Evolutionary conservation across 2,113 vertebrate genomes (phyloP).

Genomic region (Hepsetus odoe): DNA sequence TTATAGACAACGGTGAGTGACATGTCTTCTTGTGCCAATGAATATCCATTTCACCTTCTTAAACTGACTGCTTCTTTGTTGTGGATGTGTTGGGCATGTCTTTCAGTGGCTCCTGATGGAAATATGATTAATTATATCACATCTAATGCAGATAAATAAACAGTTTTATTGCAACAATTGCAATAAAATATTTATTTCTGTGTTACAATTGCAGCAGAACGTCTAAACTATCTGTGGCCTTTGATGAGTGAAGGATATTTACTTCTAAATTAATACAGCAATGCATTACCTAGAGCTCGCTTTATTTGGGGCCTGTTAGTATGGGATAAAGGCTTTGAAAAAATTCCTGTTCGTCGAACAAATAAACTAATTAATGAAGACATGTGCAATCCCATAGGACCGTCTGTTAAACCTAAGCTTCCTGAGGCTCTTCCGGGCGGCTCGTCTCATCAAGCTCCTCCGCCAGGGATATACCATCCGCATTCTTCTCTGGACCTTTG

Average conservation of each 20-base stretch:
- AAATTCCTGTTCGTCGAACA: background rate
- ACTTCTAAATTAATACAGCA: background rate
- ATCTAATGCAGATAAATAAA: no score
- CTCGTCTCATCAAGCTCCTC: constrained; percentile 92
- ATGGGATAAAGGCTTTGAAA: background rate
- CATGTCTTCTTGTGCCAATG: constrained; percentile 37
- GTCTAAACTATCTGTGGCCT: background rate
- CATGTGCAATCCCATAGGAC: constrained; percentile 75
- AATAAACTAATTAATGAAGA: background rate
- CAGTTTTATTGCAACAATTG: no score
- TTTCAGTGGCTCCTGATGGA: background rate
- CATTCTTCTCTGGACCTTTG: constrained; percentile 96
- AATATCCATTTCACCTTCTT: constrained; percentile 14
- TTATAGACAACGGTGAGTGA: constrained; percentile 76
- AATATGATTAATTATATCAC: no score
- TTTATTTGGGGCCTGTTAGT: background rate
- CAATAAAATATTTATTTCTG: no score
- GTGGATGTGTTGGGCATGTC: constrained; percentile 10
- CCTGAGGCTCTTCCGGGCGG: constrained; percentile 91
- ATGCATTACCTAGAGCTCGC: background rate
- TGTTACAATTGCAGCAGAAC: no score
- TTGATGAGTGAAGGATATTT: background rate
- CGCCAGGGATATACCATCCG: constrained; percentile 97
- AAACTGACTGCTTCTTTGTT: background rate
- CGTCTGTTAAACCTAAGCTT: constrained; percentile 96